A percentile compares a stretch with the other conserved stretches of the same genome.
Conservation (phyloP, 2,888 invertebrate genomes). For the Colostygia pectinataria region DNA sequence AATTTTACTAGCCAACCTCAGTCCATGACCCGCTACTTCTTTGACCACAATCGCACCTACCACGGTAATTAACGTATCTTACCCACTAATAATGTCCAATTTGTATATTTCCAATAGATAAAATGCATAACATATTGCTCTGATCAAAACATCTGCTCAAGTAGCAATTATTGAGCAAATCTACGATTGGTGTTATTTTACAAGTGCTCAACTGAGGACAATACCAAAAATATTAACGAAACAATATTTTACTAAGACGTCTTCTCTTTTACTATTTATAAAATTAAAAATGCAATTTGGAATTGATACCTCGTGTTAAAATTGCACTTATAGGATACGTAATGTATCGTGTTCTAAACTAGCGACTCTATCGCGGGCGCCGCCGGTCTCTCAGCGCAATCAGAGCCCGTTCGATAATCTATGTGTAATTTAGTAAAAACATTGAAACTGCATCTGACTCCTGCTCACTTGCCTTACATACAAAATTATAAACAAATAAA, state of each 20-base stretch:
- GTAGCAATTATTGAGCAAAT: constrained; percentile 31
- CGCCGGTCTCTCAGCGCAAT: constrained; percentile 20
- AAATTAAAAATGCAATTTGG: constrained; percentile 58
- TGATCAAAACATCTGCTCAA: constrained; percentile 18
- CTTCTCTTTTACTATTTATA: constrained; percentile 27
- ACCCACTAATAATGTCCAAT: constrained; percentile 44
- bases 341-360: constrained; percentile 59
- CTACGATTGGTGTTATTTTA: constrained; percentile 28
- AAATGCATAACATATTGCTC: constrained; percentile 28
- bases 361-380: constrained; percentile 61
- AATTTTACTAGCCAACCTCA: constrained; percentile 52
- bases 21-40: constrained; percentile 62
- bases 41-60: constrained; percentile 52
- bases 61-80: constrained; percentile 48
- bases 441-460: too few relatives aligned
- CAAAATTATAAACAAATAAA: too few relatives aligned
- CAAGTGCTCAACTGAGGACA: constrained; percentile 29
- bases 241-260: constrained; percentile 23
- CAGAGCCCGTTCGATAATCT: background rate
- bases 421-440: too few relatives aligned
- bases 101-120: constrained; percentile 35
- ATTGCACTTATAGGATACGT: constrained; percentile 54
- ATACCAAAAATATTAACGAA: constrained; percentile 8
- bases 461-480: too few relatives aligned
- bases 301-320: constrained; percentile 41